Evolutionary conservation across 1,140 invertebrate genomes (phyloP).

Genomic region (Radopholus similis): DNA sequence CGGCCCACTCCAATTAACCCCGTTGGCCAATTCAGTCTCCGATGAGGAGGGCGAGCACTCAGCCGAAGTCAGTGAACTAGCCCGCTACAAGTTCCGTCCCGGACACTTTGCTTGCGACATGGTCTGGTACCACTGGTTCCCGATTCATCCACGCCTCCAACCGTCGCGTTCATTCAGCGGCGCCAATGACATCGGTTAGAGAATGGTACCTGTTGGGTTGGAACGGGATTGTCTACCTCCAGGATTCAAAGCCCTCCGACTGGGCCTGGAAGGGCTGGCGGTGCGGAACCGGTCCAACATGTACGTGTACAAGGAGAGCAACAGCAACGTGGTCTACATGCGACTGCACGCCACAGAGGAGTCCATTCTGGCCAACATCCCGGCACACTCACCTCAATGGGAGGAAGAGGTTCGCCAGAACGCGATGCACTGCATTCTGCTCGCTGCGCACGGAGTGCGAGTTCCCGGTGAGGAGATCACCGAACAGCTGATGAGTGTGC

Average conservation of each 20-base stretch:
- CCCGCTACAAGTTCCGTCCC: slow-evolving; percentile 38
- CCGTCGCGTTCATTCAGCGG: slow-evolving; percentile 26
- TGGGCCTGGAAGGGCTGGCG: slow-evolving; percentile 33
- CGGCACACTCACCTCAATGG: slow-evolving; percentile 13
- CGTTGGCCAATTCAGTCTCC: slow-evolving; percentile 17
- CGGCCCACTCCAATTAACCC: slow-evolving; percentile 25
- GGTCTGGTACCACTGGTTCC: slow-evolving; percentile 43
- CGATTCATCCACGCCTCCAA: slow-evolving; percentile 41
- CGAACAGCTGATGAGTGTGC: slow-evolving; percentile 31
- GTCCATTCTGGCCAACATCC: slow-evolving; percentile 26
- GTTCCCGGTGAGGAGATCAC: slow-evolving; percentile 33
- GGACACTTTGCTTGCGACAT: slow-evolving; percentile 43
- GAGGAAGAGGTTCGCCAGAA: slow-evolving; percentile 12
- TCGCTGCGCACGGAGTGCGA: slow-evolving; percentile 39
- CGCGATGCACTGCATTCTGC: slow-evolving; percentile 19
- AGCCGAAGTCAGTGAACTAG: slow-evolving; percentile 22
- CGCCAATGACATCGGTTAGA: slow-evolving; percentile 1
- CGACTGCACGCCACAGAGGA: slow-evolving; percentile 30
- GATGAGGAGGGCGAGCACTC: slow-evolving; percentile 36
- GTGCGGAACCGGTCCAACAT: slow-evolving; percentile 38
- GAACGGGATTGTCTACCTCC: background rate
- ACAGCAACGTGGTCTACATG: slow-evolving; percentile 34
- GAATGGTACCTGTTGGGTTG: background rate
- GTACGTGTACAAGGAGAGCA: slow-evolving; percentile 40
- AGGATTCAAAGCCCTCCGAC: slow-evolving; percentile 27